Conservation (phyloP, 2,797 vertebrate genomes). For the Malurus splendens region DNA sequence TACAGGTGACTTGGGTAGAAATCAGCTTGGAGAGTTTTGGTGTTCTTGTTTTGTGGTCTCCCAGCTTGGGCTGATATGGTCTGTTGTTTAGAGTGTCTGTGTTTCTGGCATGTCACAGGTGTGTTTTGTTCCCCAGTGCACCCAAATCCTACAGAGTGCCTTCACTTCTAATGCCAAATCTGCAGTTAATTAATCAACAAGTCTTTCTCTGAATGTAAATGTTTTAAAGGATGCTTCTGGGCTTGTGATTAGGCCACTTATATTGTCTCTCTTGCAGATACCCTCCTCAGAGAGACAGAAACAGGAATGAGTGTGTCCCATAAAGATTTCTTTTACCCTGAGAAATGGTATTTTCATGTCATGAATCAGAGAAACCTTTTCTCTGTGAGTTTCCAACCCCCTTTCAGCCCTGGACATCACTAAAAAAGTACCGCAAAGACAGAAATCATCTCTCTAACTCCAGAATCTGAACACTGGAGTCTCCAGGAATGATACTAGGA, state of each 20-base stretch:
- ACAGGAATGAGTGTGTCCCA: neutral
- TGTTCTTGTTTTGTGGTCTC: neutral
- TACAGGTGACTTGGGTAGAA: neutral
- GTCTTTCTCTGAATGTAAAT: neutral
- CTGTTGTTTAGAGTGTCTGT: neutral
- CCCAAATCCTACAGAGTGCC: neutral
- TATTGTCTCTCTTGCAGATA: neutral
- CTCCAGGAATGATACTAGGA: neutral
- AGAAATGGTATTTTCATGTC: neutral
- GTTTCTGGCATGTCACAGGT: neutral
- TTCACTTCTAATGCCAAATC: neutral
- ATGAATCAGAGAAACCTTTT: neutral
- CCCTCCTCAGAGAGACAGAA: neutral
- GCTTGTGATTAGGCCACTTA: neutral
- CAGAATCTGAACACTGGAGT: neutral
- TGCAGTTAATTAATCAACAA: neutral
- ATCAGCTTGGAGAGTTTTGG: fast-evolving
- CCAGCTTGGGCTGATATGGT: fast-evolving
- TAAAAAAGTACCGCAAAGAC: neutral
- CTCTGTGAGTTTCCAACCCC: neutral
- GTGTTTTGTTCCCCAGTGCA: neutral
- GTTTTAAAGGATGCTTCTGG: neutral
- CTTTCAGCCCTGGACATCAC: neutral
- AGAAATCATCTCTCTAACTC: neutral
- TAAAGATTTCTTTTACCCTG: neutral